Base-by-base conservation (phyloP, 2,888 invertebrate genomes). In the Macrosoma leucophasiata region DNA sequence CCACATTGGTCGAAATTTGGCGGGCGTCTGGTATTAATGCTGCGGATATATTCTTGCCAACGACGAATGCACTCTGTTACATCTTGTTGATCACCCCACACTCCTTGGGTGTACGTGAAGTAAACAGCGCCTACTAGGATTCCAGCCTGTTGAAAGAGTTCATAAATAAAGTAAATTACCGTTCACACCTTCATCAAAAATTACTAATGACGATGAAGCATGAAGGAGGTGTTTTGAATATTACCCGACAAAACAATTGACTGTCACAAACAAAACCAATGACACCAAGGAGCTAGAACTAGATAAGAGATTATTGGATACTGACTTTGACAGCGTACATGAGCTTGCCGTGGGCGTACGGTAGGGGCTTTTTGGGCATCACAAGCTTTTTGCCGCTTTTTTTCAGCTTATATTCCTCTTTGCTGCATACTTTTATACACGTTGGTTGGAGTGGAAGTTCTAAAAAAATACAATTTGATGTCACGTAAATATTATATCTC, bases 11-110 rank as follows among this genome's bases (percentile, higher is more conserved):
- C 81, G 48, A 76, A 84, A 31, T 51, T 43, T 13, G 82, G 84
- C 26, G 79, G 81, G 41, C 69, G 69, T 46, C 81, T 62, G 8
- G 78, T 74, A 58, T 75, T 71, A 46, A 82, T 60, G 54, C 79
- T 77, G 40, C 69, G 64, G 31, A 69, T 29, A 57, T 84, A 84
- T 51, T 78, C 81, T 45, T 70, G 61, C 81, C 82, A 82, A 26
- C 84, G 72, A 14, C 62, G 59, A 32, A 76, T 41, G 59, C 76
- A 76, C 52, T 82, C 82, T n/a, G 64, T 71, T 46, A 71, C 72
- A 36, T 77, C 73, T 49, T 57, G 68, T 50, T 84, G 82, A 47
- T 75, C 65, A 46, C 82, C 82, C 84, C 84, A 84, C 43, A 84
- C 67, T 52, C 84, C 84, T 62, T 84, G 81, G 37, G 62, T 51